Evolutionary conservation across 2,888 invertebrate species (phyloP).

Genomic region (Hedya salicella): DNA sequence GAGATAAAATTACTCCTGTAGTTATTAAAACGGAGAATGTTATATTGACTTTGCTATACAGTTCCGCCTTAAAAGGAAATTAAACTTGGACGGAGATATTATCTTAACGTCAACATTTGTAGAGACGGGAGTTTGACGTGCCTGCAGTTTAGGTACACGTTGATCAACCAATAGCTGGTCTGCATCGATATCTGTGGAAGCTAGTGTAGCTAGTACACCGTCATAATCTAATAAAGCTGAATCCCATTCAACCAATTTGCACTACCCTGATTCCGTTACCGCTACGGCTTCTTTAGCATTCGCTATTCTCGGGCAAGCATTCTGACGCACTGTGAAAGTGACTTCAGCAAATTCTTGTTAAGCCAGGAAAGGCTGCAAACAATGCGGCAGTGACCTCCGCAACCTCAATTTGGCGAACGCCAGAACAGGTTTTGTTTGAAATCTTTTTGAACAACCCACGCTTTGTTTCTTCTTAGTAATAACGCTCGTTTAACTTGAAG

Average conservation of each 20-base stretch:
- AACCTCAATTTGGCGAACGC: conserved; percentile 56
- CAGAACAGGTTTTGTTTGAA: conserved; percentile 53
- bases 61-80: conserved; percentile 2
- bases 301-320: not conserved
- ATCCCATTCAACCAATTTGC: conserved; percentile 63
- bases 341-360: not conserved
- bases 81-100: conserved; percentile 2
- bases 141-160: not conserved
- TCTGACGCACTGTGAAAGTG: conserved; percentile 2
- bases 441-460: conserved; percentile 42
- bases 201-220: conserved; percentile 50
- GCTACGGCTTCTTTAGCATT: conserved; percentile 63
- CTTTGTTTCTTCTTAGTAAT: conserved; percentile 30
- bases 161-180: conserved; percentile 16
- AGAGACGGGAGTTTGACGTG: not conserved
- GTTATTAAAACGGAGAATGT: conserved; percentile 14
- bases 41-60: conserved; percentile 13
- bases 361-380: conserved; percentile 29
- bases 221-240: conserved; percentile 73
- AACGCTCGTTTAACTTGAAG: conserved; percentile 31
- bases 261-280: conserved; percentile 55
- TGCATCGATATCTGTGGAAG: conserved; percentile 45
- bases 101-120: not conserved
- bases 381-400: conserved; percentile 47
- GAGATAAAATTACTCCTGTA: conserved; percentile 13